These are phyloP conservation scores for Bibio marci DNA, from an alignment of 2,888 invertebrate species.

Conservation along the genomic window DNA sequence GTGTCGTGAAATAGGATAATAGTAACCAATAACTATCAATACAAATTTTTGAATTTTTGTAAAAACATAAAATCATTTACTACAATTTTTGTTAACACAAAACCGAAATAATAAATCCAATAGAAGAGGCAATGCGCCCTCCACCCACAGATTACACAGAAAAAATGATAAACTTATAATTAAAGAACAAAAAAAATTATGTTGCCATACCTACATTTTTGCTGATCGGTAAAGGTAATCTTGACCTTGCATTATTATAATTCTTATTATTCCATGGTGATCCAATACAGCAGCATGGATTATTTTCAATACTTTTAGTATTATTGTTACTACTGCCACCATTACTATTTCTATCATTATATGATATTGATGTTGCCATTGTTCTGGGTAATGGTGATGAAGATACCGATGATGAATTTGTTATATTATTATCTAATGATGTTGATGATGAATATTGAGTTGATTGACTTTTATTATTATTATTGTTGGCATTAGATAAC, in stretches of 20 bases:
- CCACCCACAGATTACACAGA: too few relatives aligned
- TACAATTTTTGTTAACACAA: too few relatives aligned
- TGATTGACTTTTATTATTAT: too few relatives aligned
- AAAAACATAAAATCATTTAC: too few relatives aligned
- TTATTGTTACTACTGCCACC: neutral
- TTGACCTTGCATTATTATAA: conserved; percentile 1
- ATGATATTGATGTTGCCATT: neutral
- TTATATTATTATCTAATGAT: neutral
- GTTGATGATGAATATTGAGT: neutral
- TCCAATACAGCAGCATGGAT: conserved; percentile 10
- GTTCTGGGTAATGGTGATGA: neutral
- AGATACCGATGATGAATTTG: neutral
- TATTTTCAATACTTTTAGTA: conserved; percentile 1
- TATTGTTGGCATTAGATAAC: conserved; percentile 6
- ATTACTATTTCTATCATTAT: neutral
- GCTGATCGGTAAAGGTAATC: conserved; percentile 1
- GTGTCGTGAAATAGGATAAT: too few relatives aligned
- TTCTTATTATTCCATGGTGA: conserved; percentile 10
- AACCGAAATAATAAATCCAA: too few relatives aligned
- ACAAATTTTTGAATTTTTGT: too few relatives aligned
- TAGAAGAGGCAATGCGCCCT: too few relatives aligned
- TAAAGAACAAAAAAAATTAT: too few relatives aligned
- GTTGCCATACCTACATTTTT: neutral
- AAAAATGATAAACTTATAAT: too few relatives aligned
- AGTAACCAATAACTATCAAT: too few relatives aligned